Evolutionary conservation across 2,888 invertebrate species (phyloP).

Genomic region (Andrena bicolor): DNA sequence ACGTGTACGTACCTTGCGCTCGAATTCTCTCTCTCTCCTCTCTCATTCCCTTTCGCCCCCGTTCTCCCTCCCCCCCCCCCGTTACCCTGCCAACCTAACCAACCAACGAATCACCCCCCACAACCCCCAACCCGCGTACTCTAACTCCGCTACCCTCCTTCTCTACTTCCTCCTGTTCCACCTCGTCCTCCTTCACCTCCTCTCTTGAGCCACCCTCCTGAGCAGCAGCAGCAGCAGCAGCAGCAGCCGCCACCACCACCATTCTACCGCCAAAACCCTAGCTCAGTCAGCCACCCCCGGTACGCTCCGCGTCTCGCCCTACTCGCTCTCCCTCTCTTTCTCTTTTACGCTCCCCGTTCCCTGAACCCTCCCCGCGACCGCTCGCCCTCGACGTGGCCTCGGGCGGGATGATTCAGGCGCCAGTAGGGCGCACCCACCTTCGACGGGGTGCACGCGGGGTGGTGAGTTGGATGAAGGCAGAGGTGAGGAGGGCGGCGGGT

Average conservation of each 20-base stretch:
- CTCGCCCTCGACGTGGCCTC: constrained; percentile 79
- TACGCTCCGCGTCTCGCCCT: constrained; percentile 45
- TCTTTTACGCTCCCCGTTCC: constrained; percentile 67
- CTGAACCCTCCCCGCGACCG: constrained; percentile 53
- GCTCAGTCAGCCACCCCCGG: constrained; percentile 74
- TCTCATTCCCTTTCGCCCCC: constrained; percentile 45
- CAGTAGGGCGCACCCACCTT: constrained; percentile 85
- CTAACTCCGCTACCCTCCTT: constrained; percentile 51
- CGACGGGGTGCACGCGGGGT: constrained; percentile 72
- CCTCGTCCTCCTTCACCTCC: constrained; percentile 60
- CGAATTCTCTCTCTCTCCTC: constrained; percentile 77
- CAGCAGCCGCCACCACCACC: constrained; percentile 65
- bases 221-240: constrained; percentile 61
- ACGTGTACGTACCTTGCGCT: constrained; percentile 83
- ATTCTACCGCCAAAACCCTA: constrained; percentile 80
- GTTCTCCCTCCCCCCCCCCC: constrained; percentile 54
- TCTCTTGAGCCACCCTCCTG: constrained; percentile 66
- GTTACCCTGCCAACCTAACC: constrained; percentile 79
- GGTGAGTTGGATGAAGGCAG: constrained; percentile 72
- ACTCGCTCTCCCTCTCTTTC: constrained; percentile 41
- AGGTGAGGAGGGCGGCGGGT: constrained; percentile 53
- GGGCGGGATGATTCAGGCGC: constrained; percentile 85
- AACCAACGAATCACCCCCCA: constrained; percentile 68
- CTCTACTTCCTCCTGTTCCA: constrained; percentile 52
- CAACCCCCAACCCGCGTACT: constrained; percentile 2